phyloP scores from a whole-genome alignment of 2,888 invertebrate genomes.

The Eubasilissa splendida region DNA sequence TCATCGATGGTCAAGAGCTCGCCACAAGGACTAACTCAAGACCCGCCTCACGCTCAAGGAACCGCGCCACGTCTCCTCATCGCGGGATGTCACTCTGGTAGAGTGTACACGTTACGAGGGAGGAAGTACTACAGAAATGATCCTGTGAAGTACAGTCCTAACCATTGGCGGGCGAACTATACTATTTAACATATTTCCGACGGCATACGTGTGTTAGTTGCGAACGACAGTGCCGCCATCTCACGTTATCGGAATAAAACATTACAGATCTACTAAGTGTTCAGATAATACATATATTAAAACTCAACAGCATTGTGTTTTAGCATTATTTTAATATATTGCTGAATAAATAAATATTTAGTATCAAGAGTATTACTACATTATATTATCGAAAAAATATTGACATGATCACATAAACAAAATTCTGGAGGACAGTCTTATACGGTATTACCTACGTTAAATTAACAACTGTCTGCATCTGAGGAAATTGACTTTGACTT shows the following conservation, averaged over 20 bases:
- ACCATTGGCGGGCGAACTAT: background rate
- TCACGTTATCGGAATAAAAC: background rate
- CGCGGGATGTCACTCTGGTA: slow-evolving; percentile 56
- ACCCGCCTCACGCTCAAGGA: slow-evolving; percentile 60
- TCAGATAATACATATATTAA: too few relatives aligned
- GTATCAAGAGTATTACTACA: too few relatives aligned
- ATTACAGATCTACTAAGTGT: too few relatives aligned
- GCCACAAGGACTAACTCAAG: slow-evolving; percentile 15
- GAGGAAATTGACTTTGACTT: too few relatives aligned
- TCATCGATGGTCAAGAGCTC: slow-evolving; percentile 52
- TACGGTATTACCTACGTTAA: too few relatives aligned
- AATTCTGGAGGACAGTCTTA: too few relatives aligned
- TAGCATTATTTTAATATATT: too few relatives aligned
- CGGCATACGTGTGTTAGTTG: background rate
- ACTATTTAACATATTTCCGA: background rate
- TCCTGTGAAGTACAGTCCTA: slow-evolving; percentile 58
- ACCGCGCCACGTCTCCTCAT: slow-evolving; percentile 60
- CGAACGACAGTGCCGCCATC: slow-evolving; percentile 24
- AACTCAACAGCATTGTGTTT: too few relatives aligned
- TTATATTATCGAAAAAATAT: too few relatives aligned
- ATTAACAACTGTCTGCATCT: too few relatives aligned
- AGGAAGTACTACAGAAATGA: slow-evolving; percentile 58
- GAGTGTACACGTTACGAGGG: slow-evolving; percentile 53
- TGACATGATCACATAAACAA: too few relatives aligned
- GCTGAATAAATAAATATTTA: too few relatives aligned